Base-by-base conservation (phyloP, 2,888 invertebrate species). In the Ichneumoninae sp. region DNA sequence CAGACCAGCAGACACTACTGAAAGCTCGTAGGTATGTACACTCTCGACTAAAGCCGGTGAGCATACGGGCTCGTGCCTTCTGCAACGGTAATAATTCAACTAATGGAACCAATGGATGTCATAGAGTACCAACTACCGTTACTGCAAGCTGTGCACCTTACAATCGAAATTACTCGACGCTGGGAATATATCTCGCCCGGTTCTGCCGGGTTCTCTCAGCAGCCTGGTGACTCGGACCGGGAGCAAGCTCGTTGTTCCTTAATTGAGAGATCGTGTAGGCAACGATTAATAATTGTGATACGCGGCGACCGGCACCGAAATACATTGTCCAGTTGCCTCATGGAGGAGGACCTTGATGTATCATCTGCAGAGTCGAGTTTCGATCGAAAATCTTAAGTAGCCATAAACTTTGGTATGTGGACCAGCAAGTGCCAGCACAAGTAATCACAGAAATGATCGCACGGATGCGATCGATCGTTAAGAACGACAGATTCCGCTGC, bases 81-180 rank as follows among this genome's bases (percentile, higher is more conserved):
- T 40, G 75, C 74, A 82, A 85, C 85, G 81, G 69, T 83, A 83
- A 86, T 87, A 87, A 87, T 87, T 87, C 85, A 87, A 76, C 86
- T 86, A 85, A 87, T 87, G 86, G 87, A 87, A 86, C 83, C 77
- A 66, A 47, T 78, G 68, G 75, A 85, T 78, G 83, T 87, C 85
- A 84, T 78, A 83, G 86, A 83, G 63, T 74, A 36, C 81, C 75
- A 33, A 26, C 81, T 69, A 40, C 69, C 33, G 33, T 26, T 50
- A 40, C 36, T 47, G n/a, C n/a, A 36, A 44, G 30, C 26, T 22
- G 36, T 19, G 19, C 40, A 47, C 57, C 68, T 77, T 57, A 60
- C 44, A 77, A 77, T 76, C 70, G 63, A 26, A 76, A 82, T 82
- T 76, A 71, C 76, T 76, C 65, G 76, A 82, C 71, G 54, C 30